Percentiles rank a stretch among this genome's conserved stretches.
phyloP scores from a whole-genome alignment of 1,140 invertebrate genomes.

The Eurosta solidaginis region DNA sequence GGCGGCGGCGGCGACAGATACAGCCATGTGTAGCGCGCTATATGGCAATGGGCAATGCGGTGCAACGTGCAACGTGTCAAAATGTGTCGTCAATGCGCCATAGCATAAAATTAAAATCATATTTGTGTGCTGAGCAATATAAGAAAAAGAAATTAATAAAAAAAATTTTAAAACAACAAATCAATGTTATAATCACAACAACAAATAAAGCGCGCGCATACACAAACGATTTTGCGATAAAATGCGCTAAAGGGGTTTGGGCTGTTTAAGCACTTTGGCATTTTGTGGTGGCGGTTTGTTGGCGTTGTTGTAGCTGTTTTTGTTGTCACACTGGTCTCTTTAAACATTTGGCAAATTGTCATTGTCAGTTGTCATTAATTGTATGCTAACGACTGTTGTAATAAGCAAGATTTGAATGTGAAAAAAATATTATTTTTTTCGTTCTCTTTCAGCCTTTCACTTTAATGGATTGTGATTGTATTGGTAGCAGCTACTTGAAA shows the following conservation, averaged over 20 bases:
- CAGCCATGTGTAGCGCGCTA: background rate
- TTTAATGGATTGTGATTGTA: constrained; percentile 9
- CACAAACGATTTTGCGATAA: constrained; percentile 7
- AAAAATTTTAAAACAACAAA: background rate
- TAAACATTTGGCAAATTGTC: constrained; percentile 23
- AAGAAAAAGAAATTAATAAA: background rate
- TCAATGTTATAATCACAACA: background rate
- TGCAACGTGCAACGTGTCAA: constrained; percentile 21
- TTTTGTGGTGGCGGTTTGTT: too few species aligned
- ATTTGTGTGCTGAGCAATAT: background rate
- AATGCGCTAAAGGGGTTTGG: too few species aligned
- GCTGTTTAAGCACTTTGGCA: too few species aligned
- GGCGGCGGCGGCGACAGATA: background rate
- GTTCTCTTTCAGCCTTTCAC: background rate
- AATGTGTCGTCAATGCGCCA: constrained; percentile 26
- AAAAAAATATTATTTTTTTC: background rate
- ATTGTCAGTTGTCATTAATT: constrained; percentile 26
- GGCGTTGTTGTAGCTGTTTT: background rate
- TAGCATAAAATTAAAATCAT: constrained; percentile 27
- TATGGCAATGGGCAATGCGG: too few species aligned
- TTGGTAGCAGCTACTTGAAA: background rate
- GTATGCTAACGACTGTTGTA: constrained; percentile 9
- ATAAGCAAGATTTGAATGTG: background rate
- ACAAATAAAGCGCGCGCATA: background rate
- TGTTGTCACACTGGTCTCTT: background rate